Evolutionary conservation across 2,888 invertebrate species (phyloP).

Genomic region (Saturnia pavonia): DNA sequence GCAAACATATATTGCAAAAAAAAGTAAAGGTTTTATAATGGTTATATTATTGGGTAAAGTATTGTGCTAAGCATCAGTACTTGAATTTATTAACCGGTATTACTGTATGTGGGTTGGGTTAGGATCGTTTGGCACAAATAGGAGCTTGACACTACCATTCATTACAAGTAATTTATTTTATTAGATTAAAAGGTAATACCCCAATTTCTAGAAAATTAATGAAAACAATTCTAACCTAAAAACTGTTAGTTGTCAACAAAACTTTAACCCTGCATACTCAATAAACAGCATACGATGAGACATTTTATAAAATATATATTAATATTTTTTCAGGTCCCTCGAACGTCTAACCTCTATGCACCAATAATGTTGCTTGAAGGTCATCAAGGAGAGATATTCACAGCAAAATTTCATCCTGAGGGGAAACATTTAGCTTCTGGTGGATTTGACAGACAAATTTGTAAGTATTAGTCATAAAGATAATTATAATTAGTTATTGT

Average conservation of each 20-base stretch:
- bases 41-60: too few species aligned
- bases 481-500: background rate
- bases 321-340: conserved; percentile 80
- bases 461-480: conserved; percentile 84
- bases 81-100: too few species aligned
- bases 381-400: conserved; percentile 98
- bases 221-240: too few species aligned
- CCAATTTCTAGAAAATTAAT: too few species aligned
- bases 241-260: too few species aligned
- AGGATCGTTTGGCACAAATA: too few species aligned
- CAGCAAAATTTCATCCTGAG: conserved; percentile 96
- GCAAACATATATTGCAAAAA: background rate
- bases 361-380: conserved; percentile 98
- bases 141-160: too few species aligned
- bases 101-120: too few species aligned
- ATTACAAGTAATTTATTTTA: too few species aligned
- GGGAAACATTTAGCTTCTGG: conserved; percentile 96
- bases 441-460: conserved; percentile 97
- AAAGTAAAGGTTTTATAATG: too few species aligned
- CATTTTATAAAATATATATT: background rate
- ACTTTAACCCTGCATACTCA: background rate
- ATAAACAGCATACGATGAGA: background rate
- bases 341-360: conserved; percentile 93
- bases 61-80: too few species aligned
- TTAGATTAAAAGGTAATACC: too few species aligned